Evolutionary conservation across 1,140 invertebrate genomes (phyloP).

Genomic region (Teleogryllus occipitalis): DNA sequence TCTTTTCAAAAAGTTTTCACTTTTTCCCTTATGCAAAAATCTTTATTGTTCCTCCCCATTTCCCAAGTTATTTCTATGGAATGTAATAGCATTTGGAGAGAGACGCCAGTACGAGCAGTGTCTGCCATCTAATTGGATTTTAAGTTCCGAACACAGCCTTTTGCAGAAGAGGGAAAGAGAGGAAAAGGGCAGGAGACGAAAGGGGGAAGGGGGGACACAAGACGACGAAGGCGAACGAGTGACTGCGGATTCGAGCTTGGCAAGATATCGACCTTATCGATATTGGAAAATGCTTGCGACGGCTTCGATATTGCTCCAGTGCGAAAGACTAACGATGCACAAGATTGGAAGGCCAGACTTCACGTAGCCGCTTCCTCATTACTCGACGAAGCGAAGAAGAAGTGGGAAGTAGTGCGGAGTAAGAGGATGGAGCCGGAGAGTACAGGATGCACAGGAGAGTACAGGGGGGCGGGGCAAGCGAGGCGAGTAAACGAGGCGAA

Average conservation of each 20-base stretch:
- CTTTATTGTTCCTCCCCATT: neutral
- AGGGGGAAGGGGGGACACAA: neutral
- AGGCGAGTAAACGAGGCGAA: no score
- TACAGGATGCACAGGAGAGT: neutral
- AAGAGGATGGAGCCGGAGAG: neutral
- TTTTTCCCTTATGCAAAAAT: neutral
- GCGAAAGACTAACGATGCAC: neutral
- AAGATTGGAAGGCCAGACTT: neutral
- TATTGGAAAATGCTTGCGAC: neutral
- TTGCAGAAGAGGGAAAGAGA: neutral
- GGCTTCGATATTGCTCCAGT: neutral
- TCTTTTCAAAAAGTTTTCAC: neutral
- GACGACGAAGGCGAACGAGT: neutral
- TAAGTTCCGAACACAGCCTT: neutral
- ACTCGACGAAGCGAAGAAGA: neutral
- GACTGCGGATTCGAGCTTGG: neutral
- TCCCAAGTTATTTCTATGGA: conserved; percentile 4
- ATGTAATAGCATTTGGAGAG: conserved; percentile 1
- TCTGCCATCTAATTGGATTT: neutral
- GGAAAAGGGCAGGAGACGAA: neutral
- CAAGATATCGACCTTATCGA: neutral
- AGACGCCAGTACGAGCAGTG: neutral
- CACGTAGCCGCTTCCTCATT: neutral
- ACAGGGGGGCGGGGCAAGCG: no score
- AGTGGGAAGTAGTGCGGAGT: neutral